phyloP scores from a whole-genome alignment of 2,888 invertebrate species.

The Scotopteryx bipunctaria region DNA sequence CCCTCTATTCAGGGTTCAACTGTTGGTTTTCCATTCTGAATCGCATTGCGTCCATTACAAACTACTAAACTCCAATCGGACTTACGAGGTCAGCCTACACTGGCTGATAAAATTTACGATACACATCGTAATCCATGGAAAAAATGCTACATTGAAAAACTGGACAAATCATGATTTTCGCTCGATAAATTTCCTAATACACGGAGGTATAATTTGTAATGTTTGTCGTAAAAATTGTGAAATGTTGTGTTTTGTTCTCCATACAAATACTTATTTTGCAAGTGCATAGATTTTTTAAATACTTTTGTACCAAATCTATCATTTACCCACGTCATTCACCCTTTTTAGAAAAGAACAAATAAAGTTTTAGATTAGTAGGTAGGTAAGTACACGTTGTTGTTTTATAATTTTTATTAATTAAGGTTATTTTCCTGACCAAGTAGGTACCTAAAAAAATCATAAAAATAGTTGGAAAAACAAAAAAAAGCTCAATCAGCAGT shows the following conservation, averaged over 20 bases:
- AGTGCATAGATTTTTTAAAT: no score
- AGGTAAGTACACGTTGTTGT: no score
- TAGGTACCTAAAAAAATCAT: no score
- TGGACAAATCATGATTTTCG: constrained; percentile 44
- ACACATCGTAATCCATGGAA: constrained; percentile 33
- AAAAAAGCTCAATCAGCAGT: constrained; percentile 4
- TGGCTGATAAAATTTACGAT: constrained; percentile 58
- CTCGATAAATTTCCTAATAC: constrained; percentile 47
- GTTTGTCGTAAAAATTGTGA: neutral
- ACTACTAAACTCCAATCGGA: constrained; percentile 45
- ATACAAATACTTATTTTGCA: no score
- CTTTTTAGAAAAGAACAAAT: no score
- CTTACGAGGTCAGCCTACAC: constrained; percentile 43
- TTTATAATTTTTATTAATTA: no score
- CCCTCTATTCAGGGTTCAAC: no score
- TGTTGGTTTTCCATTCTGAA: constrained; percentile 4
- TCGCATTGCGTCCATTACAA: constrained; percentile 38
- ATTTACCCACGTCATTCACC: no score
- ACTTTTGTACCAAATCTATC: no score
- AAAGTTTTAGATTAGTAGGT: no score
- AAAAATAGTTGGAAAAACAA: neutral
- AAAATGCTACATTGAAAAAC: constrained; percentile 36
- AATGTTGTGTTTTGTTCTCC: no score
- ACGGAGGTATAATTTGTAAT: neutral
- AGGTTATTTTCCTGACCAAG: no score